Evolutionary conservation across 1,140 invertebrate genomes (phyloP), one percentile per base, ranked within the genome.

Genomic region (Leguminivora glycinivorella): DNA sequence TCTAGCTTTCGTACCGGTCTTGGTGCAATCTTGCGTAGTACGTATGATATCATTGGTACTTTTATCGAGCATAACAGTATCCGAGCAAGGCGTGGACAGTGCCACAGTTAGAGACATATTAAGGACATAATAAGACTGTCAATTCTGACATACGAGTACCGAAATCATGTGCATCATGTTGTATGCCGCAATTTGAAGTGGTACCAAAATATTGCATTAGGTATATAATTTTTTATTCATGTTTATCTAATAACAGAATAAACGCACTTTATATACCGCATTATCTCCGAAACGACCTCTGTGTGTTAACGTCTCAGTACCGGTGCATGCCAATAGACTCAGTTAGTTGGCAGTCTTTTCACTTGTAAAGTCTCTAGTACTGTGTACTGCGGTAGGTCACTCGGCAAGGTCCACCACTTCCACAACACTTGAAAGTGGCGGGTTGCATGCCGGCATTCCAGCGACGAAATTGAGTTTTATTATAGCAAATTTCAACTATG

Each of bases 321-420:
- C n/a, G n/a, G n/a, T n/a, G n/a, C n/a, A n/a, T n/a, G n/a, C n/a
- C n/a, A n/a, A n/a, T n/a, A n/a, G n/a, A n/a, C n/a, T n/a, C n/a
- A n/a, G n/a, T n/a, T n/a, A n/a, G n/a, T 10, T n/a, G 19, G 22
- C 19, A 52, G 47, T 52, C 19, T 52, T 22, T 52, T 52, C 22
- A 52, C 19, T 52, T 22, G 22, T 19, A 22, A 22, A 52, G 47
- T 52, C 47, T 52, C 17, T 22, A 22, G 14, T 52, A 10, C 47
- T 52, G 47, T 52, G 47, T 52, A 22, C 56, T 63, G 58, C 58
- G 58, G 58, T 63, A 63, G 66, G 66, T 34, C 31, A 40, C 66
- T 31, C 63, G 70, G 76, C 85, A 86, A 88, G 81, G 79, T 76
- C 79, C 71, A 78, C 70, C 83, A 88, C 80, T 79, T 76, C 79